phyloP scores from a whole-genome alignment of 2,113 vertebrate genomes.

The Oophaga pumilio region DNA sequence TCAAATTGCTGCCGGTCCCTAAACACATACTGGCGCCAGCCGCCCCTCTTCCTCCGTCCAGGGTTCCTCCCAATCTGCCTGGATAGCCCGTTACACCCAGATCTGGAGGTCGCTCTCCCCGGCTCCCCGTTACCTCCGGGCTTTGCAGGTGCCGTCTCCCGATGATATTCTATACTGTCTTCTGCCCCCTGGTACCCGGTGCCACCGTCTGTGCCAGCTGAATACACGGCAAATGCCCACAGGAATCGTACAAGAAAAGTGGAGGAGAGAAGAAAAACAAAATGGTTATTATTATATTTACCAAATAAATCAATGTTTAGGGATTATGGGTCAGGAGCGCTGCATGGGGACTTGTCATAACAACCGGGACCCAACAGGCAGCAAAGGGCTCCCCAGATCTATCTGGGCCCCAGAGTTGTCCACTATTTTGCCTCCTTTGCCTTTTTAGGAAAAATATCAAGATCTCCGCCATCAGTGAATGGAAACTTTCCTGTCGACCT shows the following conservation, averaged over 20 bases:
- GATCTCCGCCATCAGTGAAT: too few relatives aligned
- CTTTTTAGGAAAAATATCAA: too few relatives aligned
- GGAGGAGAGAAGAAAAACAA: background rate
- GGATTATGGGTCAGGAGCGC: background rate
- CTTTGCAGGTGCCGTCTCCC: background rate
- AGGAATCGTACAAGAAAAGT: background rate
- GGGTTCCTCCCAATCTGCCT: background rate
- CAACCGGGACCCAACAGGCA: too few relatives aligned
- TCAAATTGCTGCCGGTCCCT: slow-evolving; percentile 9
- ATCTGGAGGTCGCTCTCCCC: background rate
- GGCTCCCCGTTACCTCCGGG: background rate
- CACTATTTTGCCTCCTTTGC: too few relatives aligned
- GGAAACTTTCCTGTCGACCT: too few relatives aligned
- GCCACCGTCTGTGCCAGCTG: background rate
- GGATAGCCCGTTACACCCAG: background rate
- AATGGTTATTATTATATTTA: background rate
- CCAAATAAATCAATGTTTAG: background rate
- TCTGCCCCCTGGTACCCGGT: background rate
- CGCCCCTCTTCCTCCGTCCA: background rate
- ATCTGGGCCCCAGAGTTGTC: too few relatives aligned
- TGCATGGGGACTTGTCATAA: background rate
- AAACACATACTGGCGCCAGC: background rate
- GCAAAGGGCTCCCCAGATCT: too few relatives aligned
- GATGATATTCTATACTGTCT: background rate
- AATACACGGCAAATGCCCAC: background rate